Percentiles rank a stretch among this genome's conserved stretches.
phyloP scores from a whole-genome alignment of 2,113 vertebrate genomes.

The Chroicocephalus ridibundus region DNA sequence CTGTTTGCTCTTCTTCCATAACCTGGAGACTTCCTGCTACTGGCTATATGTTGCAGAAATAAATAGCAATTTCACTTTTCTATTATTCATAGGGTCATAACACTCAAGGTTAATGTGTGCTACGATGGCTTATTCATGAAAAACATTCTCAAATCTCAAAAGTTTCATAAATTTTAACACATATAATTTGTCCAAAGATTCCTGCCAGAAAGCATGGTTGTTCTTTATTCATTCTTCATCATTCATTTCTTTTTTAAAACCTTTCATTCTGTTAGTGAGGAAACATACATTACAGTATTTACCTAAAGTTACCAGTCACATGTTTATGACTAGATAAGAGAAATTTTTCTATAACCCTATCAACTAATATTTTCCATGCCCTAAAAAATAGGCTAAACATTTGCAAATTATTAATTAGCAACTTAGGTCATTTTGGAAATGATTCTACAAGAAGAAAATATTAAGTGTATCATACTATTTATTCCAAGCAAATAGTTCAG shows the following conservation, averaged over 20 bases:
- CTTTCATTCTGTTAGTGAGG: neutral
- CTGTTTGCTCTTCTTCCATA: neutral
- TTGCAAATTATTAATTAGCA: neutral
- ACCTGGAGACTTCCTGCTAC: neutral
- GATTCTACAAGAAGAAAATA: neutral
- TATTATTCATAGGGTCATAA: neutral
- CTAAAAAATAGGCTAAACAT: neutral
- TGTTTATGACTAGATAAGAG: neutral
- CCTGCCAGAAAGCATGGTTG: neutral
- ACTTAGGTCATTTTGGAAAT: neutral
- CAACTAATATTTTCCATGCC: neutral
- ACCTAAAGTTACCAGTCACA: neutral
- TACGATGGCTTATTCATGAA: neutral
- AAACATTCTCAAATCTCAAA: neutral
- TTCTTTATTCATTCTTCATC: neutral
- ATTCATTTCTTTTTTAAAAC: neutral
- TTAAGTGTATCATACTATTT: neutral
- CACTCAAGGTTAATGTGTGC: neutral
- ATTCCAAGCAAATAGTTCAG: neutral
- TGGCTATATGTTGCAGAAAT: neutral
- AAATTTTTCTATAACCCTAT: neutral
- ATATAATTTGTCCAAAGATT: neutral
- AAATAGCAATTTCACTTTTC: neutral
- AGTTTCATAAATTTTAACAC: conserved; percentile 6
- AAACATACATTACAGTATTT: neutral